phyloP scores from a whole-genome alignment of 2,888 invertebrate genomes.

The Scaptomyza flava region DNA sequence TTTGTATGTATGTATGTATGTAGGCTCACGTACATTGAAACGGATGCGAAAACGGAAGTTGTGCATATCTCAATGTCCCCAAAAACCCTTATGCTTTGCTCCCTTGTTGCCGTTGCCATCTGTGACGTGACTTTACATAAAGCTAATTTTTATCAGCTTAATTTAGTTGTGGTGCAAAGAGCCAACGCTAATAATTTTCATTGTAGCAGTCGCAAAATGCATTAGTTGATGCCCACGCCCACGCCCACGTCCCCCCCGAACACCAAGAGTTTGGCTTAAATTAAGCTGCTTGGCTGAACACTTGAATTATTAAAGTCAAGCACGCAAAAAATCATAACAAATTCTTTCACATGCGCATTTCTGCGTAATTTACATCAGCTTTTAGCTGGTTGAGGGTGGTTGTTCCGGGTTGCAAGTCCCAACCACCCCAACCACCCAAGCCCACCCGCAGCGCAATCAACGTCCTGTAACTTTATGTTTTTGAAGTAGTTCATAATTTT shows the following conservation, averaged over 20 bases:
- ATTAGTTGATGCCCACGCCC: conserved; percentile 55
- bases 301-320: conserved; percentile 66
- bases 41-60: conserved; percentile 66
- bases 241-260: not conserved
- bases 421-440: not conserved
- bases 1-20: not conserved
- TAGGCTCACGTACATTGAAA: conserved; percentile 58
- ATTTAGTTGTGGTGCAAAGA: conserved; percentile 60
- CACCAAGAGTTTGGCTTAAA: conserved; percentile 52
- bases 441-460: conserved; percentile 45
- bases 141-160: conserved; percentile 73
- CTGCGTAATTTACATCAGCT: conserved; percentile 52
- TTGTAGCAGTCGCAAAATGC: conserved; percentile 55
- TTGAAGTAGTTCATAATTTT: conserved; percentile 63
- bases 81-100: not conserved
- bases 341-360: conserved; percentile 53
- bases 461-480: conserved; percentile 62
- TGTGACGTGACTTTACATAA: conserved; percentile 71
- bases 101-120: not conserved
- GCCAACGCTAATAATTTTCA: conserved; percentile 41
- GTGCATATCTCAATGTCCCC: conserved; percentile 62
- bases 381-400: conserved; percentile 4
- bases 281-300: conserved; percentile 50
- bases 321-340: conserved; percentile 66
- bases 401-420: not conserved